Evolutionary conservation across 2,797 vertebrate species (phyloP).

Genomic region (Knipowitschia caucasica): DNA sequence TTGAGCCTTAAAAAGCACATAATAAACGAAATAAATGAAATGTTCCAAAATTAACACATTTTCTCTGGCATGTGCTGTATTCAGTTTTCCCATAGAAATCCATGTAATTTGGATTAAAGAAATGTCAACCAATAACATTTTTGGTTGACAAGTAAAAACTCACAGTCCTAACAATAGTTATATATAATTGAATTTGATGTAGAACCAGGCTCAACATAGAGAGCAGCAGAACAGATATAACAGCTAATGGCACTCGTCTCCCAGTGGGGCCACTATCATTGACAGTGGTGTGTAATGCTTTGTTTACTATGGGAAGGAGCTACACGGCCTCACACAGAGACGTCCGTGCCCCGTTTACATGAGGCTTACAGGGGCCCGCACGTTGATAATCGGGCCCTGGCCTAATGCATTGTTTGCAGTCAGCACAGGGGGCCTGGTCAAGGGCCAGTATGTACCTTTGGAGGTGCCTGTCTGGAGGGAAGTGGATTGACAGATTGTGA

Average conservation of each 20-base stretch:
- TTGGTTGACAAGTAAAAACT: no score
- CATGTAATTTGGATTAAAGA: no score
- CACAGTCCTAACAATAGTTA: no score
- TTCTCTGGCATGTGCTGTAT: no score
- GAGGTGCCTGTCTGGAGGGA: conserved; percentile 51
- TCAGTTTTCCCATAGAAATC: no score
- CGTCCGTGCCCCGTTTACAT: conserved; percentile 48
- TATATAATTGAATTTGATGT: no score
- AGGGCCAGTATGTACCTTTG: conserved; percentile 51
- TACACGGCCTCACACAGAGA: conserved; percentile 43
- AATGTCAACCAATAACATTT: no score
- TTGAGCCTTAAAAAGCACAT: no score
- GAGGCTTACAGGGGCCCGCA: conserved; percentile 46
- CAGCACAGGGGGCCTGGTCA: conserved; percentile 59
- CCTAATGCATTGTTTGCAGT: conserved; percentile 57
- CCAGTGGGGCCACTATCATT: conserved; percentile 12
- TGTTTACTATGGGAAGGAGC: conserved; percentile 54
- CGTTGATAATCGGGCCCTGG: conserved; percentile 43
- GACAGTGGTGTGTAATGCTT: conserved; percentile 41
- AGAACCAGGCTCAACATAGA: no score
- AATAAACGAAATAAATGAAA: no score
- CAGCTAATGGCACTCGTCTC: conserved; percentile 52
- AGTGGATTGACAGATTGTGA: conserved; percentile 42
- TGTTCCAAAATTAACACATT: no score
- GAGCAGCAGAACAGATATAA: conserved; percentile 49